These are phyloP conservation scores for Crioceris asparagi DNA, from an alignment of 2,888 invertebrate genomes.

Conservation along the genomic window DNA sequence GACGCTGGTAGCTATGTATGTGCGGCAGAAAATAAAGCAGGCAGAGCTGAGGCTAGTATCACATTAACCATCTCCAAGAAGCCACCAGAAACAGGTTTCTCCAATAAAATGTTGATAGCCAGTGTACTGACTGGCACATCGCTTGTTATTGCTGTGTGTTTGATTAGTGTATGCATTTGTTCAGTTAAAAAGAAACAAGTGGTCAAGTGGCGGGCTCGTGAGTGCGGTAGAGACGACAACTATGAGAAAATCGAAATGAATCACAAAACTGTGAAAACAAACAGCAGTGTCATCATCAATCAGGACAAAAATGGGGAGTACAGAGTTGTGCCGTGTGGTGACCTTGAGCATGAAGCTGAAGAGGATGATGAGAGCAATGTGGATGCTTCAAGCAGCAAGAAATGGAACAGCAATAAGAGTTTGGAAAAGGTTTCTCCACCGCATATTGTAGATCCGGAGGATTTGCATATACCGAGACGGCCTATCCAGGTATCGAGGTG, in stretches of 20 bases:
- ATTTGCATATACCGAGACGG: constrained; percentile 47
- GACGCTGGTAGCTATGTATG: constrained; percentile 70
- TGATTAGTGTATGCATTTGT: constrained; percentile 54
- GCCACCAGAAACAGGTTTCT: constrained; percentile 48
- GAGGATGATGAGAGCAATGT: constrained; percentile 47
- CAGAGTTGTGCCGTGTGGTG: constrained; percentile 51
- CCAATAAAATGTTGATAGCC: constrained; percentile 52
- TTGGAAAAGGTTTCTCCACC: constrained; percentile 25
- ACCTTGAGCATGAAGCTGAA: constrained; percentile 50
- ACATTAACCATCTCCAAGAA: constrained; percentile 59
- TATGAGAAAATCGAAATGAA: constrained; percentile 74
- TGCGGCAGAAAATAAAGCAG: constrained; percentile 71
- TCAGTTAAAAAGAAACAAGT: constrained; percentile 50
- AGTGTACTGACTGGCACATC: constrained; percentile 57
- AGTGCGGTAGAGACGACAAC: constrained; percentile 45
- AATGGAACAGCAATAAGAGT: constrained; percentile 32
- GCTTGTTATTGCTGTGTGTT: constrained; percentile 54
- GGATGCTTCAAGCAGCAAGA: constrained; percentile 22
- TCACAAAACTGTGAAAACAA: constrained; percentile 38
- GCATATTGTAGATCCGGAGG: constrained; percentile 24
- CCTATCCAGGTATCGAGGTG: constrained; percentile 50
- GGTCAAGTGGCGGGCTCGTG: constrained; percentile 41
- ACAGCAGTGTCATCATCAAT: constrained; percentile 21
- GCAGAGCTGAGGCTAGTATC: constrained; percentile 62
- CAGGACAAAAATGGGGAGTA: constrained; percentile 54